Conservation (phyloP, 2,797 vertebrate species). For the Carcharodon carcharias region DNA sequence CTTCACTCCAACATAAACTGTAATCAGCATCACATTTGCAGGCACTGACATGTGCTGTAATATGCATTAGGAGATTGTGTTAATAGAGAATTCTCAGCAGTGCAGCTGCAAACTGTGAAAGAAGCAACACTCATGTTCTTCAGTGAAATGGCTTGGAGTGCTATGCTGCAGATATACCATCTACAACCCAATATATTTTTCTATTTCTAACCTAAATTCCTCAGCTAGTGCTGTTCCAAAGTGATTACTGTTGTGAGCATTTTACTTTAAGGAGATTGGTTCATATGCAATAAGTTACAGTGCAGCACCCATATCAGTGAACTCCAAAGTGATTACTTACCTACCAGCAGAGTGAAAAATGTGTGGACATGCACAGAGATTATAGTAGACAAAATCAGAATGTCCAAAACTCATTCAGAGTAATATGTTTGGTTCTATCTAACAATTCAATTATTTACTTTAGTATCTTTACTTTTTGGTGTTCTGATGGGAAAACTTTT, state of each 20-base stretch:
- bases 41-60: not conserved
- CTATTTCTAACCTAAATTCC: not conserved
- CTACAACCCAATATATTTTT: not conserved
- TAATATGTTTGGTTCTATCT: not conserved
- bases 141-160: not conserved
- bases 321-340: constrained; percentile 11
- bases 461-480: not conserved
- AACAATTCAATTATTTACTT: not conserved
- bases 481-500: not conserved
- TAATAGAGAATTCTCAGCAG: not conserved
- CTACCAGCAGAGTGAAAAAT: not conserved
- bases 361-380: not conserved
- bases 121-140: not conserved
- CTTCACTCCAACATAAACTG: not conserved
- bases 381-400: not conserved
- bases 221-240: not conserved
- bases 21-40: not conserved
- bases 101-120: not conserved
- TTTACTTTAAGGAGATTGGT: not conserved
- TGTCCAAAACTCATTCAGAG: not conserved
- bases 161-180: not conserved
- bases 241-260: not conserved
- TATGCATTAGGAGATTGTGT: not conserved
- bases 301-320: not conserved
- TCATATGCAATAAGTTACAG: not conserved